Evolutionary conservation across 2,113 vertebrate genomes (phyloP).

Genomic region (Cnemophilus loriae): DNA sequence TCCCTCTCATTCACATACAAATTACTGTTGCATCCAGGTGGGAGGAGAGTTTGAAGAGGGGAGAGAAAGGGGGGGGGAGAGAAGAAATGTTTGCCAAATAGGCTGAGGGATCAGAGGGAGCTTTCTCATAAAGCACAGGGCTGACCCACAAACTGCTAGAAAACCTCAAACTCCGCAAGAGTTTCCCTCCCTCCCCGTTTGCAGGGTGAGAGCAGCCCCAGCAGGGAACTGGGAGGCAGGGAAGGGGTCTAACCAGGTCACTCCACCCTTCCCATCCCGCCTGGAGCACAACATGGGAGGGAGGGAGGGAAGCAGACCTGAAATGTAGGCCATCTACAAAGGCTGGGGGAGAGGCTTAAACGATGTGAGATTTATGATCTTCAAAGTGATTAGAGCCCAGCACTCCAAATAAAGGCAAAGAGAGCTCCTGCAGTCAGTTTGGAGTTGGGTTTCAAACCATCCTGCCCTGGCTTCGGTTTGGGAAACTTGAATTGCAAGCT

Average conservation of each 20-base stretch:
- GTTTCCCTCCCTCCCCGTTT: slow-evolving; percentile 21
- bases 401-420: slow-evolving; percentile 55
- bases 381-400: slow-evolving; percentile 58
- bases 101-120: slow-evolving; percentile 58
- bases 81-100: slow-evolving; percentile 31
- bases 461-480: slow-evolving; percentile 7
- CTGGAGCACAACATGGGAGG: not conserved
- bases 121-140: slow-evolving; percentile 48
- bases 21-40: slow-evolving; percentile 47
- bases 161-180: slow-evolving; percentile 49
- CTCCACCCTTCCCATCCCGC: slow-evolving; percentile 49
- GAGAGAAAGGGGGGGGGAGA: not conserved
- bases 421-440: not conserved
- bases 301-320: slow-evolving; percentile 37
- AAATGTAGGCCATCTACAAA: slow-evolving; percentile 58
- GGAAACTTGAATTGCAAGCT: slow-evolving; percentile 52
- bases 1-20: slow-evolving; percentile 56
- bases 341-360: slow-evolving; percentile 45
- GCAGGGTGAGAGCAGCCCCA: slow-evolving; percentile 27
- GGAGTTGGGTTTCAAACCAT: slow-evolving; percentile 44
- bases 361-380: slow-evolving; percentile 55
- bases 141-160: slow-evolving; percentile 57
- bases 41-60: slow-evolving; percentile 39
- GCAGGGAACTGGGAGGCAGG: slow-evolving; percentile 30
- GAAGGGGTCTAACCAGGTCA: slow-evolving; percentile 61